Evolutionary conservation across 2,888 invertebrate species (phyloP).

Genomic region (Drosophila histrio): DNA sequence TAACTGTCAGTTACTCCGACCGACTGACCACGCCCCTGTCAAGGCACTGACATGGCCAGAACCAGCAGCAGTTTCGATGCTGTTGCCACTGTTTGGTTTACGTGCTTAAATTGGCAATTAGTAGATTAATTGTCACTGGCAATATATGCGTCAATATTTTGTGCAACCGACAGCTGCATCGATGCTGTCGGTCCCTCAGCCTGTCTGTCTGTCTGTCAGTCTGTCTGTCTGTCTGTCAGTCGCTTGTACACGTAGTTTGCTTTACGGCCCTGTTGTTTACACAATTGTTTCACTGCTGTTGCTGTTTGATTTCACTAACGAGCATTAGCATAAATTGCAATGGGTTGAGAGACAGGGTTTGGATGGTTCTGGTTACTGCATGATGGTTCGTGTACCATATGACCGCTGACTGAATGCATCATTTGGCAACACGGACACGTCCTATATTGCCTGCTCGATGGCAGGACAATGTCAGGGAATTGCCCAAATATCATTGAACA

Average conservation of each 20-base stretch:
- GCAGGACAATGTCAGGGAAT: slow-evolving; percentile 30
- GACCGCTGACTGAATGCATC: slow-evolving; percentile 53
- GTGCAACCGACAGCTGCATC: slow-evolving; percentile 59
- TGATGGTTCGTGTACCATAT: slow-evolving; percentile 28
- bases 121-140: slow-evolving; percentile 79
- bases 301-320: slow-evolving; percentile 76
- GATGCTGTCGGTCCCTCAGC: background rate
- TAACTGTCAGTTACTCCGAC: slow-evolving; percentile 33
- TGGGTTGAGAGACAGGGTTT: background rate
- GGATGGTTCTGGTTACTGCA: background rate
- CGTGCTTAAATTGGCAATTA: slow-evolving; percentile 80
- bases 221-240: slow-evolving; percentile 13
- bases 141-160: slow-evolving; percentile 78
- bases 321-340: slow-evolving; percentile 78
- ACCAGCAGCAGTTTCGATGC: slow-evolving; percentile 13
- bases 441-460: slow-evolving; percentile 8
- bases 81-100: slow-evolving; percentile 73
- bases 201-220: background rate
- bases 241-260: slow-evolving; percentile 58
- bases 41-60: background rate
- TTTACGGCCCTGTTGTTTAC: slow-evolving; percentile 73
- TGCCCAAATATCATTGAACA: slow-evolving; percentile 46
- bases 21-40: background rate
- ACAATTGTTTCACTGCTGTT: slow-evolving; percentile 63
- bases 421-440: slow-evolving; percentile 40